These are phyloP conservation scores for Pocota personata DNA, from an alignment of 2,888 invertebrate species.

Conservation along the genomic window DNA sequence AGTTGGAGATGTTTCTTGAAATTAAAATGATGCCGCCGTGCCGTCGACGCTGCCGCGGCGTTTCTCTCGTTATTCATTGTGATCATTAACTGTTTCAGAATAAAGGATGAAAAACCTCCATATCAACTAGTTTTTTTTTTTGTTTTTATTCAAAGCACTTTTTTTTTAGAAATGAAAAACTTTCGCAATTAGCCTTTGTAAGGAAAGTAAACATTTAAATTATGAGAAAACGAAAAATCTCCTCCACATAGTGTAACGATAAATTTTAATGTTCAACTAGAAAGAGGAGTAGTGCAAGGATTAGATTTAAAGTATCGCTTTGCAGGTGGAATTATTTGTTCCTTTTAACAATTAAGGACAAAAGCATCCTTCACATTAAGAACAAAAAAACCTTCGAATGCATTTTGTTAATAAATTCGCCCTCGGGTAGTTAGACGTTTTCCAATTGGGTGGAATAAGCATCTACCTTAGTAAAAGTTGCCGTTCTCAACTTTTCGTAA, in stretches of 20 bases:
- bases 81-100: background rate
- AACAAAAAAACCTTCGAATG: background rate
- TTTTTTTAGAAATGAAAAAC: conserved; percentile 31
- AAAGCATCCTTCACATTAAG: background rate
- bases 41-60: background rate
- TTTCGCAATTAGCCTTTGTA: conserved; percentile 62
- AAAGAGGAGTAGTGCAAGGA: background rate
- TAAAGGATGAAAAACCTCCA: background rate
- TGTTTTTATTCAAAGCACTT: background rate
- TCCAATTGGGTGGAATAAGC: conserved; percentile 16
- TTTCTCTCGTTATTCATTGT: background rate
- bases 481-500: background rate
- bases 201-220: conserved; percentile 10
- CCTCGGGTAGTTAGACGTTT: background rate
- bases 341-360: background rate
- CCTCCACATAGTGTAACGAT: background rate
- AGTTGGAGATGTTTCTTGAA: conserved; percentile 5
- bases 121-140: background rate
- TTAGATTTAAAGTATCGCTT: background rate
- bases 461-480: conserved; percentile 10
- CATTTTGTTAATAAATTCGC: conserved; percentile 1
- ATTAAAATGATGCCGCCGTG: conserved; percentile 19
- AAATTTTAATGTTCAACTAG: background rate
- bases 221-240: background rate
- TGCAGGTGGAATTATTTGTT: background rate